These are phyloP conservation scores for Cladorhizidae sp. DNA, from an alignment of 37 sponge, comb jelly and placozoan genomes.

Conservation along the genomic window DNA sequence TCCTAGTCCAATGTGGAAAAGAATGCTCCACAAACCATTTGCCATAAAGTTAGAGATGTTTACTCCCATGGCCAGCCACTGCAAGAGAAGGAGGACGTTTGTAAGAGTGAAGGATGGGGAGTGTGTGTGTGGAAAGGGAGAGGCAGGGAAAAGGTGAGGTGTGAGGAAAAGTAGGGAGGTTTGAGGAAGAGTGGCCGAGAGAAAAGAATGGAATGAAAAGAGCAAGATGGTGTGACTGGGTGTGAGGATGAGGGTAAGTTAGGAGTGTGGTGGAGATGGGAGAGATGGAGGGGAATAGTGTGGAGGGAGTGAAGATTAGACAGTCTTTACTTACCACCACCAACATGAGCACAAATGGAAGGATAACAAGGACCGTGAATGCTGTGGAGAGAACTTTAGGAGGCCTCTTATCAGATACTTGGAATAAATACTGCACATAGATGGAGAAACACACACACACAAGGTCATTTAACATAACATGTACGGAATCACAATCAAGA, in stretches of 20 bases:
- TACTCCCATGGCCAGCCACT: constrained; percentile 83
- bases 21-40: constrained; percentile 64
- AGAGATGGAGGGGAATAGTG: background rate
- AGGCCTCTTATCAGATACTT: constrained; percentile 86
- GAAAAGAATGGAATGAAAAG: too few relatives aligned
- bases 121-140: too few relatives aligned
- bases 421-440: constrained; percentile 74
- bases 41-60: constrained; percentile 69
- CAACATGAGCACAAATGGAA: constrained; percentile 69
- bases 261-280: background rate
- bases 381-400: constrained; percentile 67
- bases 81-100: background rate
- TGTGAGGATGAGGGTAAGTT: too few relatives aligned
- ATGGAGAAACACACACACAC: background rate
- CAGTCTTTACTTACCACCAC: constrained; percentile 52
- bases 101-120: too few relatives aligned
- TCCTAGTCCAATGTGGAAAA: constrained; percentile 76
- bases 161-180: background rate
- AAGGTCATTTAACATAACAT: background rate
- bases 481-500: background rate
- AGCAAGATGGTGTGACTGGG: background rate
- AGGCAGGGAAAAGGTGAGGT: background rate
- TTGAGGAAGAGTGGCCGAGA: background rate
- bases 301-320: background rate
- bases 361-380: constrained; percentile 75